A percentile compares a stretch with the other conserved stretches of the same genome.
Conservation (phyloP, 1,140 invertebrate species). For the Sarcophaga bullata region DNA sequence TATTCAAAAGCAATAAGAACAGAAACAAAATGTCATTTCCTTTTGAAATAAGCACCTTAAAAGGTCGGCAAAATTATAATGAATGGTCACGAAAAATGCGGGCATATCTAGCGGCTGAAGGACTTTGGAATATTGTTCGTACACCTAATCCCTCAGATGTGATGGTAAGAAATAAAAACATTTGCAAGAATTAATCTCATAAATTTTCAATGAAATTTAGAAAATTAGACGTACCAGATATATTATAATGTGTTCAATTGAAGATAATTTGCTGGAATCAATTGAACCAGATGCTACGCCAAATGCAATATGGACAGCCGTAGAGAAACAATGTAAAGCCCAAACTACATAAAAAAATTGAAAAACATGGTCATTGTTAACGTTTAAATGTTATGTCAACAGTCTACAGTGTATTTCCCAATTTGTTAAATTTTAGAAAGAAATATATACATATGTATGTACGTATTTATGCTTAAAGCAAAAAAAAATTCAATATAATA, state of each 20-base stretch:
- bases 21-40: not conserved
- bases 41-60: not conserved
- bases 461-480: not conserved
- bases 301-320: not conserved
- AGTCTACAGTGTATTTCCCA: not conserved
- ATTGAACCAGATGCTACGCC: not conserved
- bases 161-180: not conserved
- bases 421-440: not conserved
- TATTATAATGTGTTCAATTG: not conserved
- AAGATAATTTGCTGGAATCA: conserved; percentile 2
- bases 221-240: not conserved
- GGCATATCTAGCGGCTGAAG: not conserved
- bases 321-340: not conserved
- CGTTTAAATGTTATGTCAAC: not conserved
- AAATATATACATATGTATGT: not conserved
- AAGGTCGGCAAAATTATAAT: conserved; percentile 17
- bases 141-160: not conserved
- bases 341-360: not conserved
- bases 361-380: not conserved
- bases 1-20: not conserved
- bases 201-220: not conserved
- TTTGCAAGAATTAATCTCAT: not conserved
- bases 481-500: not conserved
- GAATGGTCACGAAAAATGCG: not conserved
- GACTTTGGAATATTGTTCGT: not conserved